Percentiles rank a stretch among this genome's conserved stretches.
Conservation (phyloP, 2,888 invertebrate genomes). For the Gisinianus flammeolus region DNA sequence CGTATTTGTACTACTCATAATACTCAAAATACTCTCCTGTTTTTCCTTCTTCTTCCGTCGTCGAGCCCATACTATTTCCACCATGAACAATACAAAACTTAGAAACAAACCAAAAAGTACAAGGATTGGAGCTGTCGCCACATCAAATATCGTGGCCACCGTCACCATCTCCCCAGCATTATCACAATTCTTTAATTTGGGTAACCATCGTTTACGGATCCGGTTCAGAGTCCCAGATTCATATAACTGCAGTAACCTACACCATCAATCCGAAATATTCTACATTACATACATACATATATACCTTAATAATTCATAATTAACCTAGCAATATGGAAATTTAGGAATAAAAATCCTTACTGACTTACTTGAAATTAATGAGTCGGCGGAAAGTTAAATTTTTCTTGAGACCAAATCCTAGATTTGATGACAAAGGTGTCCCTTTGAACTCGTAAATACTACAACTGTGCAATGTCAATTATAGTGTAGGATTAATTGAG, state of each 20-base stretch:
- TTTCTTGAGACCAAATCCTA: conserved; percentile 42
- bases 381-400: conserved; percentile 18
- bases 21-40: not conserved
- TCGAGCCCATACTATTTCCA: not conserved
- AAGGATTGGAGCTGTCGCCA: conserved; percentile 33
- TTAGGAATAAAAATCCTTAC: not conserved
- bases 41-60: not conserved
- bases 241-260: conserved; percentile 29
- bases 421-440: conserved; percentile 40
- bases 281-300: too few relatives aligned
- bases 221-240: conserved; percentile 37
- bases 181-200: conserved; percentile 27
- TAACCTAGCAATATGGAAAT: not conserved
- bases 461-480: not conserved
- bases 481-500: too few relatives aligned
- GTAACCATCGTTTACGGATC: conserved; percentile 37
- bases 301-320: not conserved
- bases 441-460: conserved; percentile 41
- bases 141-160: conserved; percentile 36
- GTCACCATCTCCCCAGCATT: not conserved
- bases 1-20: not conserved
- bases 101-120: conserved; percentile 25
- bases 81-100: conserved; percentile 28
- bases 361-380: conserved; percentile 40
- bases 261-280: too few relatives aligned